phyloP scores from a whole-genome alignment of 2,888 invertebrate genomes.

The Hemaris fuciformis region DNA sequence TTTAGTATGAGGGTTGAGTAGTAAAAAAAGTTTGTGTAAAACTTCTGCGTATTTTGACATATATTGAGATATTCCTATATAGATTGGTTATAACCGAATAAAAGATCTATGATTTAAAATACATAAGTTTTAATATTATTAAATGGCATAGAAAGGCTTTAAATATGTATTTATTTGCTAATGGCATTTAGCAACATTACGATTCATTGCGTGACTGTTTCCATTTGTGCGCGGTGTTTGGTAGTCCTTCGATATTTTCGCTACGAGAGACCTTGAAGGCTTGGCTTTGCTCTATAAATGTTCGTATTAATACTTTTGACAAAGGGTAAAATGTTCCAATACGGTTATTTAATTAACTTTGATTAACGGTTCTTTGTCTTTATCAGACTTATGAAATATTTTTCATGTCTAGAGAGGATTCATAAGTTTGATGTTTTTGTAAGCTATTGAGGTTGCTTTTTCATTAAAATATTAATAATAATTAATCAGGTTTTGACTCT shows the following conservation, averaged over 20 bases:
- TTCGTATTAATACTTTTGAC: slow-evolving; percentile 18
- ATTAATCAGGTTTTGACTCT: too few species aligned
- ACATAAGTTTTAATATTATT: too few species aligned
- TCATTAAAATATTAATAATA: too few species aligned
- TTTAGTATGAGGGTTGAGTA: too few species aligned
- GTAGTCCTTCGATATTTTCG: slow-evolving; percentile 49
- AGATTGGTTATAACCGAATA: too few species aligned
- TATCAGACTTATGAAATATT: background rate
- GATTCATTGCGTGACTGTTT: slow-evolving; percentile 53
- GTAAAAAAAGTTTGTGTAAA: too few species aligned
- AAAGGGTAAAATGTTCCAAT: background rate
- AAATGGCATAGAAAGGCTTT: background rate
- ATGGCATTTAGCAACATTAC: slow-evolving; percentile 29
- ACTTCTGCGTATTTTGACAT: too few species aligned
- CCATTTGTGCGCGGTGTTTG: slow-evolving; percentile 48
- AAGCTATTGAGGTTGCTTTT: too few species aligned
- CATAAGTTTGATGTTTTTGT: too few species aligned
- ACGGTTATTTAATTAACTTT: background rate
- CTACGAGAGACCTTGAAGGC: slow-evolving; percentile 41
- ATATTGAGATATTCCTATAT: too few species aligned
- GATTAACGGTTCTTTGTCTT: background rate
- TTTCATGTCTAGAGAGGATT: background rate
- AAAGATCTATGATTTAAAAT: too few species aligned
- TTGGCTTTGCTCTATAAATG: slow-evolving; percentile 36
- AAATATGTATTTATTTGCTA: slow-evolving; percentile 20